Base-by-base conservation (phyloP, 92 coral and sea anemone species). In the Zoanthus gigantus region DNA sequence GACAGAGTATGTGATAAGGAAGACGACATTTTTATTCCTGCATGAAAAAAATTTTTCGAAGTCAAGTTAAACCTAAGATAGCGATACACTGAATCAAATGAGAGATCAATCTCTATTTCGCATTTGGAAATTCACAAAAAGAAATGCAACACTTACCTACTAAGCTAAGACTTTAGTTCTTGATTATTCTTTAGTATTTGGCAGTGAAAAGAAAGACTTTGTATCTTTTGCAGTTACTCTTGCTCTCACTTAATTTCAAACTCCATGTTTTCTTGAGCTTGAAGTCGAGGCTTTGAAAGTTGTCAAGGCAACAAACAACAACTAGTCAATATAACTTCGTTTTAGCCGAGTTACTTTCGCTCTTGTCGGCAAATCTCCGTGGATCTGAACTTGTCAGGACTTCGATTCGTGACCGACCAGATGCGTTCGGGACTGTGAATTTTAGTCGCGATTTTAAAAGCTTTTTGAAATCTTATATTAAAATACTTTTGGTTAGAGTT, bases 1-100 rank as follows among this genome's bases (percentile, higher is more conserved):
- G 98, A 95, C 65, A 92, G 89, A 34, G 98, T 80, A 37, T 92
- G 94, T 12, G 98, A 95, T 93, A 95, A 84, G n/a, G 71, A 72
- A 15, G 65, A 50, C 71, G 54, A 50, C 77, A 85, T 63, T 37
- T 67, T 68, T 58, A 18, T 50, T 18, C 42, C 84, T 68, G 75
- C 37, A 31, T 28, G 54, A 32, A 77, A 32, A 10, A 14, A 31
- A 37, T 37, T 37, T 2, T 37, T 50, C 56, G 12, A 50, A 50
- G 56, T 2, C 56, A 50, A 50, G 5, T 15, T 44, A 69, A 18
- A 0, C 37, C 12, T 23, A 13, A 10, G 72, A 28, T 23, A 13
- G 14, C 11, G 29, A 16, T 23, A 16, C 4, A 3, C 18, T 16
- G n/a, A n/a, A n/a, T n/a, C n/a, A 4, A 37, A 37, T 37, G 3